A percentile compares a stretch with the other conserved stretches of the same genome.
Conservation (phyloP, 2,888 invertebrate genomes). For the Troides helena region DNA sequence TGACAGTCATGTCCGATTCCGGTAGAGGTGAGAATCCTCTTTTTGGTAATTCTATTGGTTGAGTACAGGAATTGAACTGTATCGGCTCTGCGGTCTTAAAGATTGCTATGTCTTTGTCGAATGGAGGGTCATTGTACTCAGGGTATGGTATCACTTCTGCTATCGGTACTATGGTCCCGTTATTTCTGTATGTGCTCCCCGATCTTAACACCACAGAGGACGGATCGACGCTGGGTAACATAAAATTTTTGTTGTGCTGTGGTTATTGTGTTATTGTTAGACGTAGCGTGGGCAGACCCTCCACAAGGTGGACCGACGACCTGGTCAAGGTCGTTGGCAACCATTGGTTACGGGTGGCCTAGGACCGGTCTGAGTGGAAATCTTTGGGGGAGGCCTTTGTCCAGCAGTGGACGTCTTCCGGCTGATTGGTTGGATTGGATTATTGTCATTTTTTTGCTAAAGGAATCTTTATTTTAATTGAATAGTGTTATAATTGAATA, state of each 20-base stretch:
- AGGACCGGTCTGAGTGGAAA: no score
- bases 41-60: conserved; percentile 27
- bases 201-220: conserved; percentile 39
- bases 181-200: conserved; percentile 40
- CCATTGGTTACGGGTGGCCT: no score
- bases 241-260: neutral
- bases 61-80: conserved; percentile 27
- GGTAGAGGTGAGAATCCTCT: conserved; percentile 18
- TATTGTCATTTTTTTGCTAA: no score
- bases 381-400: no score
- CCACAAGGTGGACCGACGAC: no score
- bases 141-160: conserved; percentile 31
- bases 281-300: no score
- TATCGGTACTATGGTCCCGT: conserved; percentile 37
- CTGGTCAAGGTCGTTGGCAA: no score
- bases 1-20: conserved; percentile 29
- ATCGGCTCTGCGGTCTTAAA: conserved; percentile 31
- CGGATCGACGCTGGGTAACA: conserved; percentile 28
- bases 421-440: no score
- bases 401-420: no score
- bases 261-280: no score
- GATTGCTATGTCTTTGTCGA: conserved; percentile 34
- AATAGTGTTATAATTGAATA: no score
- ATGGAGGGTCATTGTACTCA: conserved; percentile 30
- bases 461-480: no score